phyloP scores from a whole-genome alignment of 2,113 vertebrate genomes.

The Origma solitaria region DNA sequence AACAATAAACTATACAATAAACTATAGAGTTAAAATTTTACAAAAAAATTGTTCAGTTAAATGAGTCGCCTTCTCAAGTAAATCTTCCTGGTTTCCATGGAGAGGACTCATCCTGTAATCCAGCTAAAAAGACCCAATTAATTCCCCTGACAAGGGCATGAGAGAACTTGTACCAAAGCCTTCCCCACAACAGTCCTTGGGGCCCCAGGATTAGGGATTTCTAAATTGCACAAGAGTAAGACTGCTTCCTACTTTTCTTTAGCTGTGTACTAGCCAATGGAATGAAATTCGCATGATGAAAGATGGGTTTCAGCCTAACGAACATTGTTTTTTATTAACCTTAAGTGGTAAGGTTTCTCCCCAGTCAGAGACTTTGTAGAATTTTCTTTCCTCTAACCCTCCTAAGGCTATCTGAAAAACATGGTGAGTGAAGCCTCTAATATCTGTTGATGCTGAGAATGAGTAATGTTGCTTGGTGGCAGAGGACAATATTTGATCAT shows the following conservation, averaged over 20 bases:
- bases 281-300: neutral
- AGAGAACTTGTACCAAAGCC: neutral
- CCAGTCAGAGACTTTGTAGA: neutral
- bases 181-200: neutral
- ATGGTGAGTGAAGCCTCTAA: neutral
- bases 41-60: neutral
- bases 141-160: neutral
- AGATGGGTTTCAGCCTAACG: neutral
- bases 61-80: neutral
- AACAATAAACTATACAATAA: neutral
- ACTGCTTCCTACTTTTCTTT: neutral
- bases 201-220: neutral
- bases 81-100: conserved; percentile 17
- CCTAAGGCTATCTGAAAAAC: neutral
- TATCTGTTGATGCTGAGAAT: neutral
- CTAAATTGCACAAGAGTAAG: neutral
- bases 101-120: conserved; percentile 1
- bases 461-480: neutral
- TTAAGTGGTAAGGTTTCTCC: neutral
- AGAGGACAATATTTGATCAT: neutral
- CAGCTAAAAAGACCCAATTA: neutral
- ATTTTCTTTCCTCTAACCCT: neutral
- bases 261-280: neutral
- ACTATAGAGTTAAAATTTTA: neutral
- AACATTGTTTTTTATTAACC: neutral